Evolutionary conservation across 2,113 vertebrate genomes (phyloP), one percentile per base, ranked within the genome.

Genomic region (Spea multiplicata): DNA sequence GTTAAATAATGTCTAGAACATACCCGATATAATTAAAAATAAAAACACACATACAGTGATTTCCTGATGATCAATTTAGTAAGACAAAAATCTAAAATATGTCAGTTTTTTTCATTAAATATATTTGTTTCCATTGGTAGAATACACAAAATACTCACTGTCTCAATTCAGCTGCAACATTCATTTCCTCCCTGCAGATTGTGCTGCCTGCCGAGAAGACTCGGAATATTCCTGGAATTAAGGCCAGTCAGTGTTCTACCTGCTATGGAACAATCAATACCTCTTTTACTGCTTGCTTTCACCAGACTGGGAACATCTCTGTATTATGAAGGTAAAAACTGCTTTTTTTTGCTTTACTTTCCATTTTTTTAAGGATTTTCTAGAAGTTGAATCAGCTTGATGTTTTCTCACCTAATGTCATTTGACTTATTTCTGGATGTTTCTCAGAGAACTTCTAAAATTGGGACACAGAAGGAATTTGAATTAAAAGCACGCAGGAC

Each of bases 251-350:
- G 7, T 4, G 10, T 17, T 4, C 3, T 59, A 30, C n/a, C 68
- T 64, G 62, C 49, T 2, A 78, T 78, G 76, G 76, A 78, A 72
- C 59, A 46, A 44, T 64, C 76, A 71, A 66, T 72, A 55, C 6
- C 75, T 13, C 16, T 64, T 48, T 50, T 76, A 46, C 30, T 72
- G 30, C 48, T 78, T 12, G 49, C 72, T 3, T 45, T 74, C 59
- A 48, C 49, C 30, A 45, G 14, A 44, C 13, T 53, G 44, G 61
- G 6, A 17, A n/a, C 61, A 16, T 16, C 76, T 8, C 13, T 55
- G 69, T 57, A 66, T 66, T 72, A 66, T 55, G 76, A 78, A 78
- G 76, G 76, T 78, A 44, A 65, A 59, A 64, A 5, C 30, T 30
- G 3, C 2, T 16, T 74, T 73, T 6, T 16, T 6, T 6, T 44